Evolutionary conservation across 2,113 vertebrate species (phyloP).

Genomic region (Lynx canadensis): DNA sequence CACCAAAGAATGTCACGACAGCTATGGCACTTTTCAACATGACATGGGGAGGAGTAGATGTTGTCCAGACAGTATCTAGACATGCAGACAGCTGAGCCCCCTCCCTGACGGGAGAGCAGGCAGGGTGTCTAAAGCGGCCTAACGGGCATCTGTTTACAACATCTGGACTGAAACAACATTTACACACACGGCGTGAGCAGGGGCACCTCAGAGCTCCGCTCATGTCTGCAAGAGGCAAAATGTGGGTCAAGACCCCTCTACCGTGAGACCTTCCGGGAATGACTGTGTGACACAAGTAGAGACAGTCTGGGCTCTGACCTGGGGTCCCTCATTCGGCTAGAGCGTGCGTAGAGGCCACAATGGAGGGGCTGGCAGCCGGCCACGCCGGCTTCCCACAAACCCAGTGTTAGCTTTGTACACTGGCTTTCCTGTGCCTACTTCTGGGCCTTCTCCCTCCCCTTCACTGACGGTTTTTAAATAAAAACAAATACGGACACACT

Average conservation of each 20-base stretch:
- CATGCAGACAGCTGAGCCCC: neutral
- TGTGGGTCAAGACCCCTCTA: neutral
- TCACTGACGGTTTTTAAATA: neutral
- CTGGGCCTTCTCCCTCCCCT: neutral
- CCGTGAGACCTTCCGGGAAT: neutral
- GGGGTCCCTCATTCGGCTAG: fast-evolving
- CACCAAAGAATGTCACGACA: neutral
- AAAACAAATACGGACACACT: neutral
- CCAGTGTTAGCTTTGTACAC: neutral
- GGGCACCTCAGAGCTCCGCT: neutral
- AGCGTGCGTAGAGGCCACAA: fast-evolving
- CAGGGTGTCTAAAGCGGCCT: neutral
- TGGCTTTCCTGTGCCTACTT: neutral
- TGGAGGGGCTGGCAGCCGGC: fast-evolving
- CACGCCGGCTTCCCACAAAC: neutral
- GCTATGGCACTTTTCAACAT: neutral
- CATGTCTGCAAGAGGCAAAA: neutral
- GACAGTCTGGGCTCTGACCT: fast-evolving
- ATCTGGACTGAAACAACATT: neutral
- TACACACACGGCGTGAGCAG: neutral
- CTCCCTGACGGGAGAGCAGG: neutral
- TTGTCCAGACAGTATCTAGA: neutral
- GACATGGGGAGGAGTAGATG: neutral
- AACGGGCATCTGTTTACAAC: neutral
- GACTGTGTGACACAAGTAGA: neutral